Evolutionary conservation across 2,113 vertebrate genomes (phyloP).

Genomic region (Cebidichthys violaceus): DNA sequence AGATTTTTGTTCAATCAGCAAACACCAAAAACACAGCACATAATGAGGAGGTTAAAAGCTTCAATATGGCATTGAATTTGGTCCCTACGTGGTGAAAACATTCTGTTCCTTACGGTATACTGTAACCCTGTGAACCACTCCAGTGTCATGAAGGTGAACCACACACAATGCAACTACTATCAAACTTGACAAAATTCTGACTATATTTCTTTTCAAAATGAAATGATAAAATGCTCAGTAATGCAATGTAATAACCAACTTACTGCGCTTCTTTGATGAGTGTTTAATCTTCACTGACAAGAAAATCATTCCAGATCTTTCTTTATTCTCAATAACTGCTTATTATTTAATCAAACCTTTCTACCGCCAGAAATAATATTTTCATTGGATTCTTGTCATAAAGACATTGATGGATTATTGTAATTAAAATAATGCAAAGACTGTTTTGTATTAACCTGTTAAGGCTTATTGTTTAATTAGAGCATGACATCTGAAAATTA

Average conservation of each 20-base stretch:
- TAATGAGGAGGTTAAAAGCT: neutral
- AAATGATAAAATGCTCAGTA: neutral
- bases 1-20: neutral
- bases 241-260: neutral
- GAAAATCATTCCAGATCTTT: neutral
- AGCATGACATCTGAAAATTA: neutral
- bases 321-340: neutral
- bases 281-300: neutral
- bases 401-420: slow-evolving; percentile 1
- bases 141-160: neutral
- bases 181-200: neutral
- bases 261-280: neutral
- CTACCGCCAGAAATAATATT: neutral
- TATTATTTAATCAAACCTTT: neutral
- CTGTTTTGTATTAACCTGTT: slow-evolving; percentile 16
- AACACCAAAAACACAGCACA: neutral
- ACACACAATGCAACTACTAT: neutral
- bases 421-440: slow-evolving; percentile 5
- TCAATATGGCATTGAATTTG: neutral
- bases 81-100: neutral
- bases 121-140: neutral
- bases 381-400: slow-evolving; percentile 9
- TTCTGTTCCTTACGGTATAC: neutral
- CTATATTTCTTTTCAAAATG: neutral
- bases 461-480: slow-evolving; percentile 10